These are phyloP conservation scores for Anodontia alba DNA, from an alignment of 2,888 invertebrate species.

Conservation along the genomic window DNA sequence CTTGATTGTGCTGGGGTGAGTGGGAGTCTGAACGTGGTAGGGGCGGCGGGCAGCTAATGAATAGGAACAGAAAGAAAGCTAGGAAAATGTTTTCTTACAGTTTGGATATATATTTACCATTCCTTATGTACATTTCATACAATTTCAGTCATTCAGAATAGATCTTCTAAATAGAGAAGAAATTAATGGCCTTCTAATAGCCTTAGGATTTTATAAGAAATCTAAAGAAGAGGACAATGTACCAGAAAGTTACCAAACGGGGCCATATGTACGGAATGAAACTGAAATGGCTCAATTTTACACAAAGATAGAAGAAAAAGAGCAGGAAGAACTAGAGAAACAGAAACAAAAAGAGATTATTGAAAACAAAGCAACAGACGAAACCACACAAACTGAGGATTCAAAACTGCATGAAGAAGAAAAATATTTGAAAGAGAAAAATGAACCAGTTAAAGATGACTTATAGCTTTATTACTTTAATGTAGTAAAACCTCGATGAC, in stretches of 20 bases:
- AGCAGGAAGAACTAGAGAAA: constrained; percentile 4
- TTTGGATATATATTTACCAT: too few species aligned
- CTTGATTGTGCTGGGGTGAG: too few species aligned
- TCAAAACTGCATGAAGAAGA: neutral
- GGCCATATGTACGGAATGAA: constrained; percentile 20
- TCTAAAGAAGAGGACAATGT: neutral
- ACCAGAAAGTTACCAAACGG: neutral
- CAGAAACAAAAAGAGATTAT: neutral
- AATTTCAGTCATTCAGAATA: neutral
- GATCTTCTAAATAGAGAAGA: neutral
- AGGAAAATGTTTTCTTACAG: too few species aligned
- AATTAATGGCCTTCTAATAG: neutral
- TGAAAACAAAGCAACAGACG: neutral
- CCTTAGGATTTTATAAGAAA: constrained; percentile 4
- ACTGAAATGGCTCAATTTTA: constrained; percentile 36
- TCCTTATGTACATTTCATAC: too few species aligned
- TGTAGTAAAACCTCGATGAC: too few species aligned
- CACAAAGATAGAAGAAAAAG: neutral
- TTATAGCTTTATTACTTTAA: too few species aligned
- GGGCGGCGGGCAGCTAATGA: too few species aligned
- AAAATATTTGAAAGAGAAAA: neutral
- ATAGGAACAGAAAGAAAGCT: too few species aligned
- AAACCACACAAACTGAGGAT: neutral
- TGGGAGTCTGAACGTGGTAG: too few species aligned
- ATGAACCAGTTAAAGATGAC: constrained; percentile 5